Evolutionary conservation across 2,797 vertebrate genomes (phyloP).

Genomic region (Erithacus rubecula): DNA sequence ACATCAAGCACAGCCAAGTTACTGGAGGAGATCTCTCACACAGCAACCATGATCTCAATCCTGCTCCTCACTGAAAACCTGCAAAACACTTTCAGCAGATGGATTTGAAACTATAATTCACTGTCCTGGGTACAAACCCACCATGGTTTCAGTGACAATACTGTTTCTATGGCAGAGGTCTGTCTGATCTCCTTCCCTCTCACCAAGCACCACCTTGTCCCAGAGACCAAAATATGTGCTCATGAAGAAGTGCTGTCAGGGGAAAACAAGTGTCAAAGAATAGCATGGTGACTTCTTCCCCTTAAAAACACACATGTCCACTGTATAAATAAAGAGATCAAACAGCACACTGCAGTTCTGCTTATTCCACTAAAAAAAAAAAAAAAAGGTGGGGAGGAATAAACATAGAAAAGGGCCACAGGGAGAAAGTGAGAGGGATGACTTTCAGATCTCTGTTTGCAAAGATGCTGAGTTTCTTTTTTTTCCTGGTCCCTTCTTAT

Average conservation of each 20-base stretch:
- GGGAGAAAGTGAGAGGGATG: not conserved
- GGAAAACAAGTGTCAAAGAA: not conserved
- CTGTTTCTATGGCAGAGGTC: not conserved
- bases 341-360: not conserved
- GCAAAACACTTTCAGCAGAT: not conserved
- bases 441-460: not conserved
- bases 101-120: not conserved
- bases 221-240: not conserved
- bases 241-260: not conserved
- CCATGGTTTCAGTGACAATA: not conserved
- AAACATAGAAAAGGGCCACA: not conserved
- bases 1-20: not conserved
- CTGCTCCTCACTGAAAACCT: not conserved
- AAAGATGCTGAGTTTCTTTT: not conserved
- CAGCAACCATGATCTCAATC: not conserved
- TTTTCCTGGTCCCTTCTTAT: not conserved
- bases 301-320: not conserved
- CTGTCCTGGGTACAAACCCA: not conserved
- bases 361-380: not conserved
- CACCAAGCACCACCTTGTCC: not conserved
- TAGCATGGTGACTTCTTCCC: not conserved
- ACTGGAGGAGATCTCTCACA: not conserved
- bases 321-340: not conserved
- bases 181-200: not conserved
- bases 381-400: not conserved